Evolutionary conservation across 2,888 invertebrate genomes (phyloP), one percentile per base, ranked within the genome.

Genomic region (Epiperipatus broadwayi): DNA sequence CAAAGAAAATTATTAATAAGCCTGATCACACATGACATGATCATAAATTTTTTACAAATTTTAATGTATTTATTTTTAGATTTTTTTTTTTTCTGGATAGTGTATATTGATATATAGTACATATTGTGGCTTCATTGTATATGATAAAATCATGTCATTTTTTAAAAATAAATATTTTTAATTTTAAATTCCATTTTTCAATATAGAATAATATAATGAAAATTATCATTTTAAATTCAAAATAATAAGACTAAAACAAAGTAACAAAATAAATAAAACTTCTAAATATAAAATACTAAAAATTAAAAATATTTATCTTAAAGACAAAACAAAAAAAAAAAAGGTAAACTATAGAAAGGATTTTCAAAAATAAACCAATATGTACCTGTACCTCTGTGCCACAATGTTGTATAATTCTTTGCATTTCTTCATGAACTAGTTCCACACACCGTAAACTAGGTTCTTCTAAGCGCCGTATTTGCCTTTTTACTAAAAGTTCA

Each of bases 341-440:
- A 29, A 18, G 37, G 14, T 4, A 33, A 29, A 5, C 5, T 37
- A 12, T 20, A n/a, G 5, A 31, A 34, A 34, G 5, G 5, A 7
- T 16, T 10, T 10, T 14, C 28, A 20, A 30, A 30, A 19, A 3
- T 15, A n/a, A n/a, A n/a, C n/a, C n/a, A n/a, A 15, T 15, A 31
- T 33, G 18, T 39, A 58, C 60, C 54, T 60, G 62, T 37, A 61
- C 65, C 64, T 95, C 93, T 21, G 81, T 84, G 44, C 95, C 95
- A 58, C 97, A 99, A 57, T 97, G 93, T 60, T 97, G 73, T 49
- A 99, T 91, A 52, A 99, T 99, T 42, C 95, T 71, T 62, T 97
- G 93, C 91, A 99, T 91, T 63, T 99, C 97, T 58, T 97, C 95
- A 39, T 56, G 56, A 8, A 56, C 56, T 21, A 67, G 49, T 44